Evolutionary conservation across 2,797 vertebrate genomes (phyloP).

Genomic region (Phoxinus dragarum): DNA sequence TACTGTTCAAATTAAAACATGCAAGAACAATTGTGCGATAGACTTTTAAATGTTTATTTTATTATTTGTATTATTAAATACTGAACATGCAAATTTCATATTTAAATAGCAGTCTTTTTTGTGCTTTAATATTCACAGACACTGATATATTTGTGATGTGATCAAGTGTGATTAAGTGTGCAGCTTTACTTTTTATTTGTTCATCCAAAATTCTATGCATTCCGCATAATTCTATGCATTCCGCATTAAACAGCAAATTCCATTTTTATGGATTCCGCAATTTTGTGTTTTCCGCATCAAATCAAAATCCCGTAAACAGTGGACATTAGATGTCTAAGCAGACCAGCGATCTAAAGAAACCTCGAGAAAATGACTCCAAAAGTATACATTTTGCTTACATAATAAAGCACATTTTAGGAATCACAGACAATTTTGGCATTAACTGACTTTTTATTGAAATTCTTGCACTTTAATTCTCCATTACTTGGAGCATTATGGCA

Average conservation of each 20-base stretch:
- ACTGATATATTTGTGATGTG: not conserved
- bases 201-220: not conserved
- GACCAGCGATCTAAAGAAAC: not conserved
- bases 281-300: not conserved
- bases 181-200: not conserved
- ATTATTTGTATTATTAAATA: not conserved
- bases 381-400: not conserved
- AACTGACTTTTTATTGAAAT: not conserved
- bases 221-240: too few relatives aligned
- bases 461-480: conserved; percentile 24
- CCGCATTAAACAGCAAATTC: not conserved
- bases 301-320: not conserved
- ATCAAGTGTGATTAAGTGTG: not conserved
- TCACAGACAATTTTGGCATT: conserved; percentile 22
- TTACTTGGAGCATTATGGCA: conserved; percentile 37
- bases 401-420: not conserved
- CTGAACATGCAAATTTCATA: not conserved
- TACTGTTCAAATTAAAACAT: not conserved
- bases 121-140: not conserved
- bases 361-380: not conserved
- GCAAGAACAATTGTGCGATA: not conserved
- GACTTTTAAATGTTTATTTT: not conserved
- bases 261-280: not conserved
- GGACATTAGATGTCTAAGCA: not conserved
- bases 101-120: not conserved